These are phyloP conservation scores for Nephotettix cincticeps DNA, from an alignment of 1,140 invertebrate genomes.

Conservation along the genomic window DNA sequence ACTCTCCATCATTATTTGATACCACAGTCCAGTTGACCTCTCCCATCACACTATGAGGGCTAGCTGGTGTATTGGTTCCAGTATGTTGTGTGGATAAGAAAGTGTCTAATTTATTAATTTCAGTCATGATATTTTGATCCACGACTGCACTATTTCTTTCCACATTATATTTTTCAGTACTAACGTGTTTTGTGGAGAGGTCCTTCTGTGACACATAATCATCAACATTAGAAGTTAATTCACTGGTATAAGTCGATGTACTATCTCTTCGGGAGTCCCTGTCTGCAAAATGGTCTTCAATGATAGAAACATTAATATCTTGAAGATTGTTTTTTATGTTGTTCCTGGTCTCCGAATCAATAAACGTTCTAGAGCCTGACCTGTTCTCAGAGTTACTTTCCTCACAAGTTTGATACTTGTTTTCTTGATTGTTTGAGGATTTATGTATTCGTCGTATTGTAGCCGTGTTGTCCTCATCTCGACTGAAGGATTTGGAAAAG, in stretches of 20 bases:
- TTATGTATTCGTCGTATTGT: background rate
- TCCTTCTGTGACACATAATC: background rate
- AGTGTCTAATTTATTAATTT: constrained; percentile 42
- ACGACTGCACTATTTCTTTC: constrained; percentile 25
- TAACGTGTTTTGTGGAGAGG: background rate
- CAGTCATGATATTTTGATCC: constrained; percentile 43
- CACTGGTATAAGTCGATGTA: background rate
- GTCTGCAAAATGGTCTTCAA: background rate
- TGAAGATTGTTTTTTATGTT: background rate
- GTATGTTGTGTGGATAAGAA: constrained; percentile 39
- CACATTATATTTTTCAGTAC: background rate
- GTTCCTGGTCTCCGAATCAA: background rate
- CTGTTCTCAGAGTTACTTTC: background rate
- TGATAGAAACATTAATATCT: background rate
- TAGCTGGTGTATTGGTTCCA: constrained; percentile 33
- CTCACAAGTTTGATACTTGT: background rate
- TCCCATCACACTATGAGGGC: constrained; percentile 31
- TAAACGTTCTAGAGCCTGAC: background rate
- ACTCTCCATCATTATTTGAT: constrained; percentile 33
- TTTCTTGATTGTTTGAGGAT: background rate
- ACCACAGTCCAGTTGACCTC: constrained; percentile 39
- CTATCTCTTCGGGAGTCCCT: background rate
- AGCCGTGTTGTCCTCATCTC: background rate
- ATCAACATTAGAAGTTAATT: constrained; percentile 1
- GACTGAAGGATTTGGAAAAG: background rate